Base-by-base conservation (phyloP, 2,797 vertebrate species). In the Hippocampus kuda region DNA sequence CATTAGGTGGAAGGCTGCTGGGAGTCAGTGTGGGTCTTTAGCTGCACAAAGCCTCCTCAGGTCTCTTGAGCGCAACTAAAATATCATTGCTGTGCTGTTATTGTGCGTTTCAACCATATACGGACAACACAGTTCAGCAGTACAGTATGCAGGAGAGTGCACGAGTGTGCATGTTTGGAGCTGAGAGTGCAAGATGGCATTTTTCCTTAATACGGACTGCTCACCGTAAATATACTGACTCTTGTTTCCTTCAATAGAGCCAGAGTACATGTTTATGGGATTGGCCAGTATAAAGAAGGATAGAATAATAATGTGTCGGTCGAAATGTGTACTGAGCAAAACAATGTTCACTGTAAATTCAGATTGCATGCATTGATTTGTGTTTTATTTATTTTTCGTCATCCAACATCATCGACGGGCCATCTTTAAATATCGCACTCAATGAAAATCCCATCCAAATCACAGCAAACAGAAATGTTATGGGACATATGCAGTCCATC, bases 1-100 rank as follows among this genome's bases (percentile, higher is more conserved):
- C n/a, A 24, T 71, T 67, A 76, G 69, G 68, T 71, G 70, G 73
- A 66, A 54, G 64, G 54, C 74, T 80, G 67, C 79, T 78, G 57
- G 69, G 68, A 76, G 70, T 77, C 66, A 69, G 80, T 77, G 68
- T 77, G 72, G 73, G 44, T 63, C 69, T 74, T 6, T 27, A 75
- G 72, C 59, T 69, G 76, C 74, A 71, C 67, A n/a, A 66, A 67
- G 65, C 51, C 67, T 70, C 62, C 22, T 46, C 13, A 6, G 20
- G 63, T 65, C 63, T 26, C 63, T 65, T 46, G 63, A 65, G 42
- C 13, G 42, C 63, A 65, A 10, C n/a, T 26, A 3, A 65, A 65
- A 65, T 48, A 65, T 65, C 42, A 46, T 56, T 30, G 49, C 48
- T 2, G 12, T 65, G 41, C 53, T 72, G 67, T 70, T 65, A 54